Base-by-base conservation (phyloP, 2,888 invertebrate genomes). In the Xestia c-nigrum region DNA sequence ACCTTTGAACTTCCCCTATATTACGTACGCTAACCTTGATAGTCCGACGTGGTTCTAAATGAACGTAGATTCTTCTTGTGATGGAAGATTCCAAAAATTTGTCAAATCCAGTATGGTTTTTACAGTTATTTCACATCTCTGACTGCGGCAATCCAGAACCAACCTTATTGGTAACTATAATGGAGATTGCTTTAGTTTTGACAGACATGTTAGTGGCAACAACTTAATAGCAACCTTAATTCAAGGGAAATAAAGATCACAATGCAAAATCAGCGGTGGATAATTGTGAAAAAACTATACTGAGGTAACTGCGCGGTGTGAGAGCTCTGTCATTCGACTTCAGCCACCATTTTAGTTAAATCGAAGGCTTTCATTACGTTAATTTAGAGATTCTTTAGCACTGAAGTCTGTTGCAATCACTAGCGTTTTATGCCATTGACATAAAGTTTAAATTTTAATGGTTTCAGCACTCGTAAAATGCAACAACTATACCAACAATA, bases 401-500 rank as follows among this genome's bases (percentile, higher is more conserved):
- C n/a, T 7, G 43, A 16, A 43, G 43, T 72, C 5, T 40, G 46
- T 38, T 38, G 24, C n/a, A 57, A 46, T n/a, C 38, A 80, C 50
- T 72, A 78, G 50, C 9, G 16, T 38, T 47, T 24, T 57, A 57
- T 4, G 2, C 16, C 21, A 16, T 21, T n/a, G 55, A 19, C 14
- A 21, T 64, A 57, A 57, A 6, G 50, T 74, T 52, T n/a, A 74
- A 65, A 81, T 65, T 52, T 24, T 38, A 79, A 71, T 21, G 70
- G 43, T 31, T 14, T 19, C 46, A 43, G 10, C 31, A 31, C 24
- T 80, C 55, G 19, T 79, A 2, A 78, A 4, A 50, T 57, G 40
- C 12, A 52, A 16, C 46, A 55, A 38, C n/a, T 50, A 52, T 40
- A 78, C 76, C 76, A 82, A 80, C 76, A 80, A 84, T 75, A 84